phyloP scores from a whole-genome alignment of 2,888 invertebrate genomes.

The Caenorhabditis sp. region DNA sequence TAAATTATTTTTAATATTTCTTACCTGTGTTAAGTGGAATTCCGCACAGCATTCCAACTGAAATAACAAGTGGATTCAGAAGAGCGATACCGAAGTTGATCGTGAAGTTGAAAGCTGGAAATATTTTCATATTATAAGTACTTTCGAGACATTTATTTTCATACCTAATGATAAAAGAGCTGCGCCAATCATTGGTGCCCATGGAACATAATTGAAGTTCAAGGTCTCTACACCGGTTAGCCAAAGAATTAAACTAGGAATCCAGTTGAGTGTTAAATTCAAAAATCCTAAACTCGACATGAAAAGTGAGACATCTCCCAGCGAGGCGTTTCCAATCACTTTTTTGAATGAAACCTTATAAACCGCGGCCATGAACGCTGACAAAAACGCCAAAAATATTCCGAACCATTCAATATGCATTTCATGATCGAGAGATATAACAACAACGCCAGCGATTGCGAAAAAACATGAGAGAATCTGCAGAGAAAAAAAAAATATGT shows the following conservation, averaged over 20 bases:
- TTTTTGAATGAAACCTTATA: slow-evolving; percentile 94
- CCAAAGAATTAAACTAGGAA: slow-evolving; percentile 80
- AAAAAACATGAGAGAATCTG: slow-evolving; percentile 62
- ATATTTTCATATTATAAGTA: slow-evolving; percentile 52
- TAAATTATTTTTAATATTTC: too few relatives aligned
- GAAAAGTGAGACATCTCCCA: slow-evolving; percentile 90
- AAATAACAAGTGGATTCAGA: slow-evolving; percentile 92
- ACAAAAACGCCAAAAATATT: slow-evolving; percentile 87
- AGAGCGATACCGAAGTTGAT: slow-evolving; percentile 92
- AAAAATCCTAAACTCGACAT: slow-evolving; percentile 89
- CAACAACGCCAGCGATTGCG: slow-evolving; percentile 65
- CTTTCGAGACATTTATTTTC: slow-evolving; percentile 6
- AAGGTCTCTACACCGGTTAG: slow-evolving; percentile 86
- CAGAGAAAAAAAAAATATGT: neutral
- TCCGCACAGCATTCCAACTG: slow-evolving; percentile 89
- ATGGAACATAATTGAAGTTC: slow-evolving; percentile 84
- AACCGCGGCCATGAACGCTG: slow-evolving; percentile 90
- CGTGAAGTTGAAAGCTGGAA: slow-evolving; percentile 88
- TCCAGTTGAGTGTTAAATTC: slow-evolving; percentile 79
- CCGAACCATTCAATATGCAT: slow-evolving; percentile 75
- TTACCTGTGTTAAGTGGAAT: slow-evolving; percentile 94
- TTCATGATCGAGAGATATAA: slow-evolving; percentile 64
- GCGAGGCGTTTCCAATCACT: slow-evolving; percentile 89
- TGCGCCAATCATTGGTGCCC: slow-evolving; percentile 82
- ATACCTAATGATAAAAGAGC: slow-evolving; percentile 75